phyloP scores from a whole-genome alignment of 37 sponge, comb jelly and placozoan species.

The Agelas oroides region DNA sequence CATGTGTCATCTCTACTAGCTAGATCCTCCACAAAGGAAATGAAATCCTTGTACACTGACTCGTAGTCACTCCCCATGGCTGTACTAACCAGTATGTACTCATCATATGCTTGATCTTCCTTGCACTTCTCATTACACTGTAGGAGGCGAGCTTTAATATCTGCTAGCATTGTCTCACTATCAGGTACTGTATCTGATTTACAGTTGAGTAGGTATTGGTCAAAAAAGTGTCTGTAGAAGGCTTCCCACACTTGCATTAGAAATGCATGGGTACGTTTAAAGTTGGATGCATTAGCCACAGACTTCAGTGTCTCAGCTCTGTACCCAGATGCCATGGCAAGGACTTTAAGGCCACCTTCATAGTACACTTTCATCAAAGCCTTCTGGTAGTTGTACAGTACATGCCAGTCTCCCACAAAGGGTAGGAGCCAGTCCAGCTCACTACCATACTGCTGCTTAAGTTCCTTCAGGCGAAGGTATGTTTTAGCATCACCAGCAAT shows the following conservation, averaged over 20 bases:
- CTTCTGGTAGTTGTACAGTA: no score
- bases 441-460: constrained; percentile 2
- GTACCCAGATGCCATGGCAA: constrained; percentile 1
- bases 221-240: no score
- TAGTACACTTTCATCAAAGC: constrained; percentile 11
- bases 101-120: neutral
- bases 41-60: constrained; percentile 3
- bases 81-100: neutral
- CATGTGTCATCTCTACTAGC: constrained; percentile 18
- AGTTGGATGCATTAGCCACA: neutral
- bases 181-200: no score
- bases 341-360: neutral
- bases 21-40: neutral
- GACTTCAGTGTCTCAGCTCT: no score
- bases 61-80: neutral
- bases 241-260: neutral
- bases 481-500: constrained; percentile 13
- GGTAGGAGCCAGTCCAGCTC: no score
- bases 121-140: neutral
- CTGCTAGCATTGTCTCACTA: neutral
- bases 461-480: neutral
- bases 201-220: no score
- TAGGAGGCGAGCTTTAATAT: neutral
- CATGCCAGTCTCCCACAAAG: no score
- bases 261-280: neutral